Evolutionary conservation across 2,797 vertebrate species (phyloP), one percentile per base, ranked within the genome.

Genomic region (Aphelocoma californica): DNA sequence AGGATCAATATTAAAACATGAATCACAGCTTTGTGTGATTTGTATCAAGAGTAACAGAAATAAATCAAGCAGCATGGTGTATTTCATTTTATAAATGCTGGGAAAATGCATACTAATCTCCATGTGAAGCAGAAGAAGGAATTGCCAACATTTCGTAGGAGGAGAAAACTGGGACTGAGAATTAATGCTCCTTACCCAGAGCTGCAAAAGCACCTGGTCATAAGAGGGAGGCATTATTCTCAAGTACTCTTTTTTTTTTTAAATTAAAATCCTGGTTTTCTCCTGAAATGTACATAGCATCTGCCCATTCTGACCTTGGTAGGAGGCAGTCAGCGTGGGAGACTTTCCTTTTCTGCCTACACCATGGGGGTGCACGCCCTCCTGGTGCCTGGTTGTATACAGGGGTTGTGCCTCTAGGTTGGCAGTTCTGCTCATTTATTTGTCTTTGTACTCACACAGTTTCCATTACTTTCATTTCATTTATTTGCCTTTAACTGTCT

Each of bases 1-100:
- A 84, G 85, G 73, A 92, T 96, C 87, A 62, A 69, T 91, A 94
- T 66, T 92, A 70, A 73, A 91, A 87, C 48, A 86, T 64, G 67
- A 94, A 77, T 95, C 88, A 95, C 5, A 3, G 71, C 23, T 95
- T 93, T 82, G 40, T 88, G 73, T 31, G 67, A 53, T 90, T 73
- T 79, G 34, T 91, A 92, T 81, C 67, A 86, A 88, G 38, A 96
- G 47, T 53, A 94, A 88, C 38, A 84, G 62, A 81, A 93, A 62
- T 75, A 92, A 94, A 93, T 92, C 80, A 65, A 94, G 58, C 70
- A 84, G 29, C 1, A 1, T 34, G 28, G 42, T 60, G 31, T 64
- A 73, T 86, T 93, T 92, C 80, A 67, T 91, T 86, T 66, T 81
- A 57, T 88, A 88, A 92, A 80, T 74, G 70, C 85, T 83, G 50